phyloP scores from a whole-genome alignment of 1,140 invertebrate species.

The Leucophenga varia region DNA sequence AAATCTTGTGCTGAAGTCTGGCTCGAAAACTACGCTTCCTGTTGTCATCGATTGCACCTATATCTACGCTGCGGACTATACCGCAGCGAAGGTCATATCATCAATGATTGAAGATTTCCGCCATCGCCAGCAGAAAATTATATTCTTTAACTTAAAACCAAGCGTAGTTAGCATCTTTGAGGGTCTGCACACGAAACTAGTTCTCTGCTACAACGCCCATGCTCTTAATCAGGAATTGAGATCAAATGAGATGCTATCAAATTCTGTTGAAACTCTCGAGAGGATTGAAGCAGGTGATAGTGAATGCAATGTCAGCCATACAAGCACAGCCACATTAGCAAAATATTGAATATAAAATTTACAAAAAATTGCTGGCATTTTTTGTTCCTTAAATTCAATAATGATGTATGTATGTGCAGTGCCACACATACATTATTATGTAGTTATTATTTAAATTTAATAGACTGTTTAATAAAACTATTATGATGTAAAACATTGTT shows the following conservation, averaged over 20 bases:
- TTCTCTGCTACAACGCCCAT: slow-evolving; percentile 72
- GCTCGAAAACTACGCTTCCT: slow-evolving; percentile 65
- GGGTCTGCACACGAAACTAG: slow-evolving; percentile 69
- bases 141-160: slow-evolving; percentile 80
- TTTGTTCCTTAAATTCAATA: too few species aligned
- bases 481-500: too few species aligned
- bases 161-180: slow-evolving; percentile 79
- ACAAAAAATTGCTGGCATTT: too few species aligned
- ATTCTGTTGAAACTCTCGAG: slow-evolving; percentile 34
- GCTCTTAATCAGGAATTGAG: slow-evolving; percentile 68
- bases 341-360: too few species aligned
- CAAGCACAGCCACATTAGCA: slow-evolving; percentile 19
- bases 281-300: slow-evolving; percentile 16
- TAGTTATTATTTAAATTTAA: too few species aligned
- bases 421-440: too few species aligned
- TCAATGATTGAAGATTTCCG: slow-evolving; percentile 73
- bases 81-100: slow-evolving; percentile 74
- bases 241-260: slow-evolving; percentile 30
- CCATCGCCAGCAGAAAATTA: slow-evolving; percentile 67
- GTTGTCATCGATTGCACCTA: slow-evolving; percentile 84
- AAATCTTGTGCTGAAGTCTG: slow-evolving; percentile 76
- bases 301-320: slow-evolving; percentile 36
- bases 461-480: too few species aligned
- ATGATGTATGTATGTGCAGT: too few species aligned
- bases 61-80: slow-evolving; percentile 80